Conservation (phyloP, 1,140 invertebrate species). For the Psilanteris sp. region DNA sequence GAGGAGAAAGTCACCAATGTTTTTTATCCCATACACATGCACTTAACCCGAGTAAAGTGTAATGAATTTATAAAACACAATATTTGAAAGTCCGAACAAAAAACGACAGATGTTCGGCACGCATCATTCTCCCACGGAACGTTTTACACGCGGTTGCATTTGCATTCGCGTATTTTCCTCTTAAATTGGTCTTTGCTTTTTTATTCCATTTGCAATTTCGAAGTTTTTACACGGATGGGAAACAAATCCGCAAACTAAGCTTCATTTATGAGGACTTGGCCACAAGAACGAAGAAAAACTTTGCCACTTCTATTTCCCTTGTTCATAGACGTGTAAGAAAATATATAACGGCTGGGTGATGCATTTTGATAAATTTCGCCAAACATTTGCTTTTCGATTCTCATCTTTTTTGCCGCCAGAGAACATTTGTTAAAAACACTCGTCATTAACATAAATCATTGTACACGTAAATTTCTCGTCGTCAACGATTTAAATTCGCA, state of each 20-base stretch:
- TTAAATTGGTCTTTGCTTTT: slow-evolving; percentile 8
- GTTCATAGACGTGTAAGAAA: slow-evolving; percentile 20
- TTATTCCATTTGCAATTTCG: slow-evolving; percentile 37
- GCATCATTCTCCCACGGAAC: slow-evolving; percentile 14
- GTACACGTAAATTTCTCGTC: slow-evolving; percentile 2
- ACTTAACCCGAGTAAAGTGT: too few species aligned
- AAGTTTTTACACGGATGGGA: slow-evolving; percentile 36
- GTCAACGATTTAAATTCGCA: slow-evolving; percentile 3
- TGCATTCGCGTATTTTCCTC: slow-evolving; percentile 32
- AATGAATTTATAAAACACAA: slow-evolving; percentile 9
- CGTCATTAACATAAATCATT: slow-evolving; percentile 33
- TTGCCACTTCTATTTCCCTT: slow-evolving; percentile 7
- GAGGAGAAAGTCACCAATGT: too few species aligned
- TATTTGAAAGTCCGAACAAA: background rate
- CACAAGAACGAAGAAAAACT: slow-evolving; percentile 5
- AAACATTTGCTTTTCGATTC: slow-evolving; percentile 20
- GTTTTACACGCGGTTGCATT: slow-evolving; percentile 23
- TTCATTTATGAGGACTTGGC: slow-evolving; percentile 51
- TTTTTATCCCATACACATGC: too few species aligned
- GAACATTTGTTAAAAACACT: too few species aligned
- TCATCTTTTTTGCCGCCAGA: background rate
- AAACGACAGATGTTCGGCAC: slow-evolving; percentile 25
- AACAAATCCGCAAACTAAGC: slow-evolving; percentile 57
- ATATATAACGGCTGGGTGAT: slow-evolving; percentile 11
- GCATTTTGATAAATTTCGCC: slow-evolving; percentile 37